These are phyloP conservation scores for Polia nebulosa DNA, from an alignment of 2,888 invertebrate species.

Conservation along the genomic window DNA sequence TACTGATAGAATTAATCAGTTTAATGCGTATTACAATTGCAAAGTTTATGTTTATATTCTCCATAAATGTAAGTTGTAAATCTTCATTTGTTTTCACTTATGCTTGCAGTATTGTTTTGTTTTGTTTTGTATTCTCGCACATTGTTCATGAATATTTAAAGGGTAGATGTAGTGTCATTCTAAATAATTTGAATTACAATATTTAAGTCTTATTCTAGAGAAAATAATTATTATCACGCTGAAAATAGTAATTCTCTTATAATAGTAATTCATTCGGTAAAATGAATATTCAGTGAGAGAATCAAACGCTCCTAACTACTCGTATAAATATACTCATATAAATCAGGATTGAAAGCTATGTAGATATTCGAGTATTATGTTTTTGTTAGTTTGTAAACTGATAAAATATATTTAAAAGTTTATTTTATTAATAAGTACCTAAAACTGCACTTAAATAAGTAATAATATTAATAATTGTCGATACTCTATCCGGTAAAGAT, in stretches of 20 bases:
- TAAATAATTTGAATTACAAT: not conserved
- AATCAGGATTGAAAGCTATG: not conserved
- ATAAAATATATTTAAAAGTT: not conserved
- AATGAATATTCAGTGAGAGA: not conserved
- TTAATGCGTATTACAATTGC: slow-evolving; percentile 64
- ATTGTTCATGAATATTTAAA: slow-evolving; percentile 27
- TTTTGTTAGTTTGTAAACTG: not conserved
- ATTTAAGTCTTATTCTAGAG: not conserved
- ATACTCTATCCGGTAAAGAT: slow-evolving; percentile 35
- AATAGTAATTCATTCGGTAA: too few species aligned
- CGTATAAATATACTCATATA: not conserved
- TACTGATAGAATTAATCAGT: slow-evolving; percentile 63
- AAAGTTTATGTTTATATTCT: slow-evolving; percentile 58
- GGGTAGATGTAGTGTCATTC: not conserved
- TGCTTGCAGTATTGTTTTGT: slow-evolving; percentile 40
- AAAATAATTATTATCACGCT: not conserved
- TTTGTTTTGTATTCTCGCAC: slow-evolving; percentile 10
- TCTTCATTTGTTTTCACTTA: slow-evolving; percentile 59
- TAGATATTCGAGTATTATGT: not conserved
- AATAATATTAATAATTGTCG: slow-evolving; percentile 29
- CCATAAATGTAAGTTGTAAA: slow-evolving; percentile 51
- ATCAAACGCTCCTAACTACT: not conserved
- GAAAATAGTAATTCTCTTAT: too few species aligned
- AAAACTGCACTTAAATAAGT: not conserved
- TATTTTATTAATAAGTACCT: not conserved